Evolutionary conservation across 2,797 vertebrate species (phyloP).

Genomic region (Acanthurus tractus): DNA sequence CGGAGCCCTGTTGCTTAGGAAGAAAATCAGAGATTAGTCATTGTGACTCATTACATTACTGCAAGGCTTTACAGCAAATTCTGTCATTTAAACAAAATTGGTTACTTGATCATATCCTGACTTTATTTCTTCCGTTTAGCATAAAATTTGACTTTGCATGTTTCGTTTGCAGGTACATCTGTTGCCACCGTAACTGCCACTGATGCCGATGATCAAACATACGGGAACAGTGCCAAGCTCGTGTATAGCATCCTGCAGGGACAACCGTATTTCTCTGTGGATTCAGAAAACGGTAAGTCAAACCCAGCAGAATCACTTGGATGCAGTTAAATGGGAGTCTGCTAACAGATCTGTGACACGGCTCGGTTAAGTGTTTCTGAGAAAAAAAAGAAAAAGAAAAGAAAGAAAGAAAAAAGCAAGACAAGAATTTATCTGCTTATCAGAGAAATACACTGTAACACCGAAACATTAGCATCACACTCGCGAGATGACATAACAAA

Average conservation of each 20-base stretch:
- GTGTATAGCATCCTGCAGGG: constrained; percentile 97
- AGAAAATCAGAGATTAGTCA: constrained; percentile 19
- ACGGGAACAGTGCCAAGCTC: constrained; percentile 96
- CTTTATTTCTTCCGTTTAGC: background rate
- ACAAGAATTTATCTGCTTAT: constrained; percentile 1
- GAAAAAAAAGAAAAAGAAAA: background rate
- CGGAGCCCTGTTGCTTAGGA: constrained; percentile 14
- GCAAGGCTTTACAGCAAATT: background rate
- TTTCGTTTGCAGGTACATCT: constrained; percentile 88
- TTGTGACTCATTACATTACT: background rate
- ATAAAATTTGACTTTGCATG: constrained; percentile 28
- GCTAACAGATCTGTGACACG: constrained; percentile 1
- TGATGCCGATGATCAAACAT: constrained; percentile 95
- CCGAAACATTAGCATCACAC: background rate
- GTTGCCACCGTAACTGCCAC: constrained; percentile 93
- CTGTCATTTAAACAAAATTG: background rate
- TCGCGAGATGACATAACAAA: background rate
- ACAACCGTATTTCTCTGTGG: constrained; percentile 97
- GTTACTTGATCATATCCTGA: background rate
- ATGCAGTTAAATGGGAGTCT: constrained; percentile 6
- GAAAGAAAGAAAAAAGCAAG: too few relatives aligned
- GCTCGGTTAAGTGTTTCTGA: background rate
- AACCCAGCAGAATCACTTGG: constrained; percentile 9
- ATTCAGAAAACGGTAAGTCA: constrained; percentile 92
- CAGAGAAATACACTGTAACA: background rate